Percentiles rank a stretch among this genome's conserved stretches.
phyloP scores from a whole-genome alignment of 1,140 invertebrate species.

The Mercenaria mercenaria region DNA sequence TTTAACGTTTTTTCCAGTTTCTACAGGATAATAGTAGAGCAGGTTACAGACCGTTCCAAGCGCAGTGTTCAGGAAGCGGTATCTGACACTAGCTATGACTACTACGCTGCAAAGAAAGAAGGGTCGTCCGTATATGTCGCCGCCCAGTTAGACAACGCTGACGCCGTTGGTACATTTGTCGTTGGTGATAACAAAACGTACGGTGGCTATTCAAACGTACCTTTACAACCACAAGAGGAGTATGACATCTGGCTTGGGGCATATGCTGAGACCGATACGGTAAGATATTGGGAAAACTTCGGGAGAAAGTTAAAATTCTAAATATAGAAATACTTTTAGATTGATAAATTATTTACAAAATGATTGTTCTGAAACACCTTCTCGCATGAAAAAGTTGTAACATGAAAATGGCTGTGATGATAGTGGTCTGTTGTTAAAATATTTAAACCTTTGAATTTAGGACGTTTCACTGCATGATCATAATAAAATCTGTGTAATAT shows the following conservation, averaged over 20 bases:
- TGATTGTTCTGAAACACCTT: too few species aligned
- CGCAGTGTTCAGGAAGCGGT: constrained; percentile 60
- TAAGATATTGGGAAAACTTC: constrained; percentile 44
- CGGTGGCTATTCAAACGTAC: constrained; percentile 93
- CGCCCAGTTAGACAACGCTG: constrained; percentile 90
- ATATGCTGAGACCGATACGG: constrained; percentile 76
- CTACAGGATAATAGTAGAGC: constrained; percentile 77
- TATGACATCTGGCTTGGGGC: constrained; percentile 91
- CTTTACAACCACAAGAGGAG: constrained; percentile 88
- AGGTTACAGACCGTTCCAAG: constrained; percentile 30
- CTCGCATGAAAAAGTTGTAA: too few species aligned
- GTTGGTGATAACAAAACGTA: constrained; percentile 92
- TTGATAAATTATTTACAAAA: too few species aligned
- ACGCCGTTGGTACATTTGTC: constrained; percentile 91
- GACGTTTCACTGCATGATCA: too few species aligned
- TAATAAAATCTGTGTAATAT: too few species aligned
- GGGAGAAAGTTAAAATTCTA: too few species aligned
- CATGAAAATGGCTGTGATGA: too few species aligned
- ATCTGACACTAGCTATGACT: constrained; percentile 66
- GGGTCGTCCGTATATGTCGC: constrained; percentile 92
- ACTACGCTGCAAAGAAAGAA: constrained; percentile 87
- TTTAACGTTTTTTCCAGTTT: constrained; percentile 73
- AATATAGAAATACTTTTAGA: too few species aligned
- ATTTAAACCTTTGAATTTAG: too few species aligned
- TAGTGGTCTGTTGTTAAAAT: too few species aligned